Evolutionary conservation across 2,113 vertebrate species (phyloP).

Genomic region (Phyllostomus discolor): DNA sequence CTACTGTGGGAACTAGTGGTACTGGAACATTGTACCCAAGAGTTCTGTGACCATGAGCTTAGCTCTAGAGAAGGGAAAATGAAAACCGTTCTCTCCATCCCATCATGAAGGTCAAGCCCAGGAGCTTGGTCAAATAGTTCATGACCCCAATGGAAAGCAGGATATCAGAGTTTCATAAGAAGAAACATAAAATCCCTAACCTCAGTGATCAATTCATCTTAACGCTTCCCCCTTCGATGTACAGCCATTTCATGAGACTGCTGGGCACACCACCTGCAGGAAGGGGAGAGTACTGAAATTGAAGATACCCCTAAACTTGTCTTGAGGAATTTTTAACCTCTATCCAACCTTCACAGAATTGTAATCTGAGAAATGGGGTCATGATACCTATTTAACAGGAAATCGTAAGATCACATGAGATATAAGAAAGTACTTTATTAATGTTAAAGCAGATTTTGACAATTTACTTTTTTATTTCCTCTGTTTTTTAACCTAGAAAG

Average conservation of each 20-base stretch:
- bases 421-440: neutral
- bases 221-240: neutral
- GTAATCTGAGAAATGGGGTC: neutral
- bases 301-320: neutral
- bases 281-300: neutral
- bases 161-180: neutral
- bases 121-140: neutral
- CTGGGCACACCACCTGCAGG: neutral
- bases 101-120: neutral
- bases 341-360: neutral
- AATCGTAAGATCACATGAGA: neutral
- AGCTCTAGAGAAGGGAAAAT: neutral
- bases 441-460: slow-evolving; percentile 2
- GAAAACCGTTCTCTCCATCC: neutral
- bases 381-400: neutral
- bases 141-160: neutral
- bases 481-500: slow-evolving; percentile 6
- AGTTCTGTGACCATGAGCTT: neutral
- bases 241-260: neutral
- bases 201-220: neutral
- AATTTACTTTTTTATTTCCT: neutral
- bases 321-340: neutral
- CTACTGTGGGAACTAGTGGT: neutral
- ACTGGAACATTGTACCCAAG: neutral
- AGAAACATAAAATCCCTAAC: neutral